Percentiles rank a stretch among this genome's conserved stretches.
Conservation (phyloP, 35 echinoderm and acorn worm species). For the Anneissia japonica region DNA sequence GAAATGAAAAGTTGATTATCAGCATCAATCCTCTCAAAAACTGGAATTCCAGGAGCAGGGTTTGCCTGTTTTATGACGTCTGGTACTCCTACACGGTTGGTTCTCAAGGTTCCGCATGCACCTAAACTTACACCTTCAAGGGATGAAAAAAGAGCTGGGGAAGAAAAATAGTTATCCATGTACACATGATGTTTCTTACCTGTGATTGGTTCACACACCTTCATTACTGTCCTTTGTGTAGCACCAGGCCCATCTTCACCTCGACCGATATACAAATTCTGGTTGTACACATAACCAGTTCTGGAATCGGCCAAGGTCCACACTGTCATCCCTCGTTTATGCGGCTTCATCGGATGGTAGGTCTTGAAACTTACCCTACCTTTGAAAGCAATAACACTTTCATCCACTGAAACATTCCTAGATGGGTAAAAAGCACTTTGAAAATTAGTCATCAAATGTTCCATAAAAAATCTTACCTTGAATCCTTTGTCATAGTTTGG, state of each 20-base stretch:
- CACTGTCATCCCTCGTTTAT: slow-evolving; percentile 30
- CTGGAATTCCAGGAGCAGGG: neutral
- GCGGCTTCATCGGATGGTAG: slow-evolving; percentile 16
- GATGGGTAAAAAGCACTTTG: slow-evolving; percentile 15
- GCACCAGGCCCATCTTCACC: neutral
- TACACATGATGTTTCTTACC: slow-evolving; percentile 29
- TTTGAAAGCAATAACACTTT: slow-evolving; percentile 21
- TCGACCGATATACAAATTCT: neutral
- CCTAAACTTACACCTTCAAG: slow-evolving; percentile 9
- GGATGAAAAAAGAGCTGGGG: slow-evolving; percentile 16
- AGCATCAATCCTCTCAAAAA: neutral
- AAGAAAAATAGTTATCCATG: slow-evolving; percentile 30
- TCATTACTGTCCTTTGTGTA: slow-evolving; percentile 16
- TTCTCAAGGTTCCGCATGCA: slow-evolving; percentile 47
- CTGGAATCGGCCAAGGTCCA: slow-evolving; percentile 25
- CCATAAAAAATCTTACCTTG: slow-evolving; percentile 34
- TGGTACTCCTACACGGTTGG: slow-evolving; percentile 19
- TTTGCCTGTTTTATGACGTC: slow-evolving; percentile 9
- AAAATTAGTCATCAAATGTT: slow-evolving; percentile 8
- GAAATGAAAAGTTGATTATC: neutral
- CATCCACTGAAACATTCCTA: slow-evolving; percentile 12
- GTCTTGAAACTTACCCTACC: slow-evolving; percentile 5
- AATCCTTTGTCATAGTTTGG: neutral
- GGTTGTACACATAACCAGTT: slow-evolving; percentile 37
- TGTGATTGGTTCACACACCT: slow-evolving; percentile 4